A percentile compares a stretch with the other conserved stretches of the same genome.
These are phyloP conservation scores for Amia ocellicauda DNA, from an alignment of 2,113 vertebrate species.

Conservation along the genomic window DNA sequence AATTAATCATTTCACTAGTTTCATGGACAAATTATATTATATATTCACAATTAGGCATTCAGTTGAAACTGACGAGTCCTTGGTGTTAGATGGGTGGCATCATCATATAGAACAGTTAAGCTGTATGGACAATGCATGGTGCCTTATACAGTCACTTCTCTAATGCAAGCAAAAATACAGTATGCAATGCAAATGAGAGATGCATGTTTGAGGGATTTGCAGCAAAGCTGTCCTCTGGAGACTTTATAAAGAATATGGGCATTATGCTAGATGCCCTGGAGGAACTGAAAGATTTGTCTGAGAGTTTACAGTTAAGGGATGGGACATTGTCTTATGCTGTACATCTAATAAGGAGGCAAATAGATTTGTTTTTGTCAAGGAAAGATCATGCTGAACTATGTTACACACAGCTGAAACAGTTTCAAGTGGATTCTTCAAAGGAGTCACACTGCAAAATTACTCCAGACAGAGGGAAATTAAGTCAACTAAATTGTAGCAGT, in stretches of 20 bases:
- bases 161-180: slow-evolving; percentile 2
- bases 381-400: too few relatives aligned
- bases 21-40: slow-evolving; percentile 9
- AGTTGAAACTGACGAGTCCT: not conserved
- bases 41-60: slow-evolving; percentile 4
- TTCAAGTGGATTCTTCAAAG: not conserved
- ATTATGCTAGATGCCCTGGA: slow-evolving; percentile 14
- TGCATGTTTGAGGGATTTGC: slow-evolving; percentile 15
- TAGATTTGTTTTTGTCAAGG: slow-evolving; percentile 3
- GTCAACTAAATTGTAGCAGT: too few relatives aligned
- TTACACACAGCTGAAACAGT: not conserved
- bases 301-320: slow-evolving; percentile 7
- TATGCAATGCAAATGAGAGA: not conserved
- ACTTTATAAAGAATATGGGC: slow-evolving; percentile 12
- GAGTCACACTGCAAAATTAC: not conserved
- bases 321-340: not conserved
- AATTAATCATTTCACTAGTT: slow-evolving; percentile 15
- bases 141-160: too few relatives aligned
- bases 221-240: slow-evolving; percentile 9
- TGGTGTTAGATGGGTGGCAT: slow-evolving; percentile 10
- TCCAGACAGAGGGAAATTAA: not conserved
- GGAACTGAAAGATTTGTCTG: slow-evolving; percentile 20
- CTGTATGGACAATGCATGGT: slow-evolving; percentile 8
- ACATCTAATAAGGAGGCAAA: not conserved
- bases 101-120: not conserved